These are phyloP conservation scores for Chrysogorgia sp. DNA, from an alignment of 92 coral and sea anemone species.

Conservation along the genomic window DNA sequence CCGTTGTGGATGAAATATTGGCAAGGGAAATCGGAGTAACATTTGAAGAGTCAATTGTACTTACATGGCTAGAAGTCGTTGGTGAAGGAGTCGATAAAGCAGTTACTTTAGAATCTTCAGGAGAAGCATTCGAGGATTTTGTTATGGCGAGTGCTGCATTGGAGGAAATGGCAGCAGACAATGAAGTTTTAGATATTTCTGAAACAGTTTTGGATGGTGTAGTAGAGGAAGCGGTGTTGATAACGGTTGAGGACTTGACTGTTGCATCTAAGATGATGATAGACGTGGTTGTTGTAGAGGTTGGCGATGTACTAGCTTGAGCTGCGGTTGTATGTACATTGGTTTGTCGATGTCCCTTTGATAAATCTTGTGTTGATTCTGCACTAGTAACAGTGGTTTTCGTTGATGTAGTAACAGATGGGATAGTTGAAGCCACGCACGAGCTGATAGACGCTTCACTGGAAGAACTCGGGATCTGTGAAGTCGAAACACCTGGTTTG, in stretches of 20 bases:
- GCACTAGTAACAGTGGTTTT: constrained; percentile 16
- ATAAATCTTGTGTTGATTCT: background rate
- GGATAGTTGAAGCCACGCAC: background rate
- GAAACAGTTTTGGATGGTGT: background rate
- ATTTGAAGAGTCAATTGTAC: constrained; percentile 5
- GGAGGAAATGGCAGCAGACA: background rate
- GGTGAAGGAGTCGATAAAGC: constrained; percentile 66
- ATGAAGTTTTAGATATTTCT: background rate
- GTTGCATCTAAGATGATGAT: background rate
- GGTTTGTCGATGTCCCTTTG: constrained; percentile 9
- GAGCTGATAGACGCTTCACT: background rate
- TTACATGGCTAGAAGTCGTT: constrained; percentile 40
- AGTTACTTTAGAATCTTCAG: constrained; percentile 51
- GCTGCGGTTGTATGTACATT: background rate
- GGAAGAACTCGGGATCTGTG: background rate
- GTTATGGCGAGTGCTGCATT: background rate
- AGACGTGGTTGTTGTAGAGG: background rate
- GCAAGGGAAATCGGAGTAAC: constrained; percentile 18
- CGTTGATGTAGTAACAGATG: constrained; percentile 7
- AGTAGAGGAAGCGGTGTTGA: background rate
- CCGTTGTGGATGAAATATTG: constrained; percentile 58
- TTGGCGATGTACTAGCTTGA: background rate
- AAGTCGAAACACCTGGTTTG: constrained; percentile 22
- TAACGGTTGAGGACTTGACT: background rate
- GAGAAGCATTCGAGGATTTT: background rate